Evolutionary conservation across 2,797 vertebrate genomes (phyloP), one percentile per base, ranked within the genome.

Genomic region (Tapirus indicus): DNA sequence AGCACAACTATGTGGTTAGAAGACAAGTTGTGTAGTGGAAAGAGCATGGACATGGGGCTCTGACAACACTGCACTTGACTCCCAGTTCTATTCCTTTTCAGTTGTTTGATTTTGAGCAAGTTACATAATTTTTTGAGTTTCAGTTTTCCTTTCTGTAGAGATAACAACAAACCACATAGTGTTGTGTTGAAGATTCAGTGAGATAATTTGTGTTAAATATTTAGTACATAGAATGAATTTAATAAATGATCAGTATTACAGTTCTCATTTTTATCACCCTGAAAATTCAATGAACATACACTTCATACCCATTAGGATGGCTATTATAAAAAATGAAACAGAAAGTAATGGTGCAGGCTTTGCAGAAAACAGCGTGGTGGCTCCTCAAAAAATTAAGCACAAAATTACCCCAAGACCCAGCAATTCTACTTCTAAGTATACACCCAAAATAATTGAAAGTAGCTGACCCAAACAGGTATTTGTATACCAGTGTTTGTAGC

Each of bases 71-170:
- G 7, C 5, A 17, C 38, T 64, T 60, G 25, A 56, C 52, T 91
- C n/a, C 47, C 7, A 44, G 6, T n/a, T 95, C 71, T 52, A 13
- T 27, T 97, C 29, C 44, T 44, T 92, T 88, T 64, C 44, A 92
- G 56, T 23, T 80, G 4, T 71, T 64, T 83, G 27, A 80, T 71
- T 74, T 44, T 94, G 27, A 86, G 44, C 35, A 94, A 78, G 5
- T 54, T 69, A 56, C 12, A 9, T 58, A 75, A 92, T 41, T 86
- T 82, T 88, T 89, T 89, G 62, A 91, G 78, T 78, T 92, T 90
- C 23, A 35, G 17, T 85, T 71, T 87, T 77, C 16, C 27, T 7
- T 87, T 94, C 18, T 69, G 0, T 93, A 71, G 18, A 92, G 58
- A 41, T 68, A 90, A 79, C 68, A 96, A 38, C 44, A 78, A 96